Evolutionary conservation across 2,888 invertebrate genomes (phyloP).

Genomic region (Scaptomyza reducta): DNA sequence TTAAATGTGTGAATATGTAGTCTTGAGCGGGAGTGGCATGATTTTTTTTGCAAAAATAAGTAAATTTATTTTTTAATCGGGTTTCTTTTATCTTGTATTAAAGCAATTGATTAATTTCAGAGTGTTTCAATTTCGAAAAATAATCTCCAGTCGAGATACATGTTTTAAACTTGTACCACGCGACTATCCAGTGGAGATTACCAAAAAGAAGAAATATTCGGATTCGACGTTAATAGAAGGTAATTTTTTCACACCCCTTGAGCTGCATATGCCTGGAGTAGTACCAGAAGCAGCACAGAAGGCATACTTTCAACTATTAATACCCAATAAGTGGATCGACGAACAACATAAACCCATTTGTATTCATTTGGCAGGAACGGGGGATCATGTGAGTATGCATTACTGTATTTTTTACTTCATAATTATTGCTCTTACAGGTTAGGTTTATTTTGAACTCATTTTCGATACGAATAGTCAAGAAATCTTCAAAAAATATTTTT

Average conservation of each 20-base stretch:
- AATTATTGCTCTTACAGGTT: too few relatives aligned
- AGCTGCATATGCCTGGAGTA: constrained; percentile 92
- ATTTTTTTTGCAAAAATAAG: background rate
- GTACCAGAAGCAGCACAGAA: constrained; percentile 92
- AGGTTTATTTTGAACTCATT: too few relatives aligned
- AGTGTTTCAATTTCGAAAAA: constrained; percentile 95
- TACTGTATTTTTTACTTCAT: background rate
- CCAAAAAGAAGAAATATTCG: constrained; percentile 90
- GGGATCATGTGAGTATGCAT: constrained; percentile 89
- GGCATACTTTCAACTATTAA: constrained; percentile 92
- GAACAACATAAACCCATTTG: constrained; percentile 92
- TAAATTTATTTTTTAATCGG: background rate
- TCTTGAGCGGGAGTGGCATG: background rate
- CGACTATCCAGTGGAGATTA: constrained; percentile 94
- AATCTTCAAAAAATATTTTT: background rate
- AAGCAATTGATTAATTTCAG: constrained; percentile 85
- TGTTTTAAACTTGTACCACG: constrained; percentile 92
- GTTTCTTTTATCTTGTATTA: background rate
- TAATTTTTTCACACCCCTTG: constrained; percentile 93
- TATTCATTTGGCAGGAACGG: constrained; percentile 98
- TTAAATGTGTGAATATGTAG: background rate
- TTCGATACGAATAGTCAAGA: background rate
- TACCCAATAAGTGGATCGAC: constrained; percentile 92
- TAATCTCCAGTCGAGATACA: constrained; percentile 92
- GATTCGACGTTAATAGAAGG: constrained; percentile 93